Percentiles rank a stretch among this genome's conserved stretches.
Conservation (phyloP, 2,888 invertebrate genomes). For the Drosophila longiperda region DNA sequence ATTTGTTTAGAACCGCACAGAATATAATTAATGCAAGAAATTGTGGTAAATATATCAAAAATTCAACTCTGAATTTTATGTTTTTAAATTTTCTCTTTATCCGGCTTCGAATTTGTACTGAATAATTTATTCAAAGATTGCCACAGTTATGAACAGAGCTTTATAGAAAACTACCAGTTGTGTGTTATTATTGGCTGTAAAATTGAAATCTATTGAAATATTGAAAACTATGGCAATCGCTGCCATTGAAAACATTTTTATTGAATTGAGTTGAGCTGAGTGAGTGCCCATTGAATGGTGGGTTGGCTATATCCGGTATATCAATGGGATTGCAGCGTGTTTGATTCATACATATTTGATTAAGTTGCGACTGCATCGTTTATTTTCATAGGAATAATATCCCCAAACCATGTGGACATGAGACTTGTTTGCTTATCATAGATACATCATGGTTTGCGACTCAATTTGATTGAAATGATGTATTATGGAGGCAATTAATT, state of each 20-base stretch:
- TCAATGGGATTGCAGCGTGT: conserved; percentile 15
- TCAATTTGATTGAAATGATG: conserved; percentile 27
- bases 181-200: conserved; percentile 7
- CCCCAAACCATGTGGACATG: conserved; percentile 1
- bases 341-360: conserved; percentile 41
- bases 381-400: conserved; percentile 20
- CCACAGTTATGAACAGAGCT: background rate
- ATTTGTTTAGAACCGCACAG: background rate
- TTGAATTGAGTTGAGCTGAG: conserved; percentile 2
- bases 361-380: conserved; percentile 16
- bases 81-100: background rate
- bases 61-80: conserved; percentile 33
- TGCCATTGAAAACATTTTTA: background rate
- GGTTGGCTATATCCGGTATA: background rate
- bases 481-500: conserved; percentile 34
- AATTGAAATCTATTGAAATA: conserved; percentile 12
- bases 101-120: conserved; percentile 8
- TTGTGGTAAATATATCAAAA: conserved; percentile 37
- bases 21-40: conserved; percentile 21
- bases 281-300: background rate
- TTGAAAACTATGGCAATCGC: conserved; percentile 9
- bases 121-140: conserved; percentile 6
- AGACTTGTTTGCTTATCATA: conserved; percentile 17
- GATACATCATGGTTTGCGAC: conserved; percentile 1
- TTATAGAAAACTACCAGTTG: background rate